Evolutionary conservation across 1,140 invertebrate genomes (phyloP).

Genomic region (Cydia splendana): DNA sequence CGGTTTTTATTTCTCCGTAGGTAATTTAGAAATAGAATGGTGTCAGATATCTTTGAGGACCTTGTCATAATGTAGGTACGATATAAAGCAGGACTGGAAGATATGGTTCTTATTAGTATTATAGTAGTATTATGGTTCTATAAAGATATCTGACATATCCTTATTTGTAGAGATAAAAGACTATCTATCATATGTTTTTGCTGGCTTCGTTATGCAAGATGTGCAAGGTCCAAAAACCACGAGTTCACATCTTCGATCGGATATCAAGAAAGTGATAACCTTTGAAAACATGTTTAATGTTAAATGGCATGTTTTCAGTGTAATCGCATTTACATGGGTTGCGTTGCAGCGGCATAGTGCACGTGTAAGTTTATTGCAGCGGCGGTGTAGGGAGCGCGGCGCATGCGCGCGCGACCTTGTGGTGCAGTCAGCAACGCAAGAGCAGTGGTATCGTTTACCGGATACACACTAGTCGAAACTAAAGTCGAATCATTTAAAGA

Average conservation of each 20-base stretch:
- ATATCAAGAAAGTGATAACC: not conserved
- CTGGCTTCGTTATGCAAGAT: no score
- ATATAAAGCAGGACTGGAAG: no score
- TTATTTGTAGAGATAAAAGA: no score
- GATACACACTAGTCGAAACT: not conserved
- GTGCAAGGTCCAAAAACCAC: no score
- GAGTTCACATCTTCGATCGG: not conserved
- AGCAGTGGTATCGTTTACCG: not conserved
- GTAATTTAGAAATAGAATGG: no score
- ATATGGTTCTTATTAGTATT: no score
- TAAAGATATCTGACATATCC: no score
- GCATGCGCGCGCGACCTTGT: not conserved
- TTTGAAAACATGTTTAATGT: not conserved
- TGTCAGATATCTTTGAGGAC: no score
- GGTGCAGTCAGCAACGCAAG: not conserved
- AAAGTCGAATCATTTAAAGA: not conserved
- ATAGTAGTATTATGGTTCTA: no score
- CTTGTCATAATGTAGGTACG: no score
- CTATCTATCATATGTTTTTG: no score
- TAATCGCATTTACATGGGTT: not conserved
- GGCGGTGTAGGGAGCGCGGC: not conserved
- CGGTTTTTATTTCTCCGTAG: no score
- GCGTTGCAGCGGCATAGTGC: conserved; percentile 2
- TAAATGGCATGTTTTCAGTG: not conserved
- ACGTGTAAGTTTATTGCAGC: conserved; percentile 6